Base-by-base conservation (phyloP, 1,140 invertebrate genomes). In the Apis dorsata region DNA sequence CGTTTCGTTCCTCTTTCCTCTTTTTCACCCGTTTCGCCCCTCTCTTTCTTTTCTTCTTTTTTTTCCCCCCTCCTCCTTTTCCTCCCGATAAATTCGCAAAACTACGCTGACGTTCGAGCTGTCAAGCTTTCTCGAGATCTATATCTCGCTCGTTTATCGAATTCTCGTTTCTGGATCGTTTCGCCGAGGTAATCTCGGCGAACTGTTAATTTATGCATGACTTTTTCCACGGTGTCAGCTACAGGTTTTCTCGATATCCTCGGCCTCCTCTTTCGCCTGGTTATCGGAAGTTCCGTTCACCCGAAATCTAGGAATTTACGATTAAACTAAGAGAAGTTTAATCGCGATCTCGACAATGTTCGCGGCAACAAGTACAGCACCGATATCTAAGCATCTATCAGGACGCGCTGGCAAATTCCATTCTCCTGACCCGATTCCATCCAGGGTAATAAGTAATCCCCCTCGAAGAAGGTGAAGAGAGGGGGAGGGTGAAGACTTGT, bases 121-220 rank as follows among this genome's bases (percentile, higher is more conserved):
- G 49, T 79, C 70, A 9, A n/a, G 21, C 13, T 55, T 17, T 44
- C 24, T 66, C 70, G 17, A 53, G 60, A 81, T 75, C 70, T n/a
- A 74, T 81, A 66, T 75, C 34, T 12, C 51, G 51, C 19, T 34
- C 78, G 69, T 72, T 80, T 55, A 65, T 74, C 69, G 60, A 63
- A 21, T 24, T 24, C 59, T 51, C 65, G 55, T 51, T 70, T 19
- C 28, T 53, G n/a, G 63, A 44, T 11, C 71, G 19, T 34, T 63
- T 63, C 44, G 59, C 44, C 2, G 34, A 55, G 51, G 76, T 69
- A 49, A 65, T 74, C 60, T 34, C 68, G 60, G 57, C 53, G n/a
- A 81, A 75, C 53, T 68, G 63, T 75, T 75, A 66, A 81, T 59
- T 81, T 59, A 66, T 81, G 71, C 79, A 66, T 57, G 53, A 49